phyloP scores from a whole-genome alignment of 2,797 vertebrate species.

The Pampus argenteus region DNA sequence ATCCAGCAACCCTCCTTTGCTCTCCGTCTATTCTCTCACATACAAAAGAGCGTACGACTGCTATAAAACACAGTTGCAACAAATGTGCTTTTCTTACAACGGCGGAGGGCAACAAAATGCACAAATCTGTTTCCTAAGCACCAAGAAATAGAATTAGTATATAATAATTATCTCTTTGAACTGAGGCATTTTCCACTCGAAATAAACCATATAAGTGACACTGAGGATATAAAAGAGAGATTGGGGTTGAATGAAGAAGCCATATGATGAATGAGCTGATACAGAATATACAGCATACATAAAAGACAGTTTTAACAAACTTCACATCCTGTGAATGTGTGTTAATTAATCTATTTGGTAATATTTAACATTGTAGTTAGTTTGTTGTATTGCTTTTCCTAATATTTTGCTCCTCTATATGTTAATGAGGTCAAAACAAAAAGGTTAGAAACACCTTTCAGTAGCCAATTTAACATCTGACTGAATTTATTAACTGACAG shows the following conservation, averaged over 20 bases:
- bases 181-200: too few species aligned
- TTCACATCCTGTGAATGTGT: too few species aligned
- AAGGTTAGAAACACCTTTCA: not conserved
- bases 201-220: too few species aligned
- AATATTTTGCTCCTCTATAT: not conserved
- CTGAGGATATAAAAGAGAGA: not conserved
- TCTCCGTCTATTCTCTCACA: slow-evolving; percentile 22
- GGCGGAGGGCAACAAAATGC: not conserved
- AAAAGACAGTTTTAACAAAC: not conserved
- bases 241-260: too few species aligned
- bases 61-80: slow-evolving; percentile 26
- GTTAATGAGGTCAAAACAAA: not conserved
- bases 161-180: too few species aligned
- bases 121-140: not conserved
- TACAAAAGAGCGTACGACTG: slow-evolving; percentile 14
- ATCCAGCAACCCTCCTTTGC: slow-evolving; percentile 32
- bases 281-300: not conserved
- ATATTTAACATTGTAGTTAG: not conserved
- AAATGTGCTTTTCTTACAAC: slow-evolving; percentile 22
- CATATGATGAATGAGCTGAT: not conserved
- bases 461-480: too few species aligned
- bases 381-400: not conserved
- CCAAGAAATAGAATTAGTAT: not conserved
- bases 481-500: not conserved
- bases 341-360: not conserved